Base-by-base conservation (phyloP, 2,888 invertebrate species). In the Pyralis farinalis region DNA sequence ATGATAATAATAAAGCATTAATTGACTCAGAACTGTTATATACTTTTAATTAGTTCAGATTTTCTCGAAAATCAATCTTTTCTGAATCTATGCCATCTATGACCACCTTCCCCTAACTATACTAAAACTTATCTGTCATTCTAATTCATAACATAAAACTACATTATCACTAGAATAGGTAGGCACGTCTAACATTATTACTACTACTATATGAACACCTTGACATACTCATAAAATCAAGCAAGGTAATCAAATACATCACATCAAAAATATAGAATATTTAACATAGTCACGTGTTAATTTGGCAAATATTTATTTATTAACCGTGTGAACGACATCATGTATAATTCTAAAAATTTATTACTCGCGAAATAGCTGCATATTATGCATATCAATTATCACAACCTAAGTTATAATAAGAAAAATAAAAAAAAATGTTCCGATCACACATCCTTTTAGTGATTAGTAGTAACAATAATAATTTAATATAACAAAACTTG, bases 401-500 rank as follows among this genome's bases (percentile, higher is more conserved):
- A 42, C 25, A 25, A 25, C 25, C 25, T 2, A 25, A 16, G 2
- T 16, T 16, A 16, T 4, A 16, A n/a, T n/a, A n/a, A n/a, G n/a
- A 25, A 25, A 8, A 25, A 25, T 25, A 8, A 25, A 21, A 5
- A 21, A 4, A 4, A 8, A 25, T 2, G 7, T 25, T 25, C 25
- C 1, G 7, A 25, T 8, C n/a, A 25, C 7, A 8, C 7, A 2
- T 1, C 8, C 25, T 1, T 25, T 25, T 25, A n/a, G 16, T 16
- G 2, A 4, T 16, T 16, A 16, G 16, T 16, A 16, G n/a, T 48
- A 51, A 58, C 41, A 34, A 55, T 49, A 40, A 58, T 47, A 43
- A 57, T 60, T 43, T 57, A 55, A 57, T 52, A 51, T 41, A 48
- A 54, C 45, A 46, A 55, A 49, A 47, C 49, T 53, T 53, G 51